Evolutionary conservation across 1,140 invertebrate genomes (phyloP).

Genomic region (Littorina saxatilis): DNA sequence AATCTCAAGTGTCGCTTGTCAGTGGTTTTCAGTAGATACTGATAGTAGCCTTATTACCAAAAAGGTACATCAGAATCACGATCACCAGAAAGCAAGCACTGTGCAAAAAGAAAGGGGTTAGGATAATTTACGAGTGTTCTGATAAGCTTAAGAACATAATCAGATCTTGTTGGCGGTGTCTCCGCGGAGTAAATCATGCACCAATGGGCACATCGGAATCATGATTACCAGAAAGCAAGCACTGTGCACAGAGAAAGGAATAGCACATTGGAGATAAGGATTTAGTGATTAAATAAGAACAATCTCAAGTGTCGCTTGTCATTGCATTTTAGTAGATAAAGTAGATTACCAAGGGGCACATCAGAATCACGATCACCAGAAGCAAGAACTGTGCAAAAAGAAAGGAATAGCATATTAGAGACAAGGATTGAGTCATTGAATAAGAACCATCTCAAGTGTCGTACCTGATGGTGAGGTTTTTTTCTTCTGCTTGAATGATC

Average conservation of each 20-base stretch:
- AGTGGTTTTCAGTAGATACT: constrained; percentile 59
- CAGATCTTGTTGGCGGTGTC: too few species aligned
- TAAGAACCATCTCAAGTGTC: too few species aligned
- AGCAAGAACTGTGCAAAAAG: too few species aligned
- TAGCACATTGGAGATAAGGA: too few species aligned
- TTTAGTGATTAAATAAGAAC: too few species aligned
- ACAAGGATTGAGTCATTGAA: too few species aligned
- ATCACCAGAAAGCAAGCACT: constrained; percentile 57
- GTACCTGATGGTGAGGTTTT: constrained; percentile 46
- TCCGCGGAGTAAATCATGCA: constrained; percentile 62
- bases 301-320: constrained; percentile 58
- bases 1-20: constrained; percentile 58
- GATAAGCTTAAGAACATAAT: too few species aligned
- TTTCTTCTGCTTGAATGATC: constrained; percentile 46
- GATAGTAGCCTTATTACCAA: too few species aligned
- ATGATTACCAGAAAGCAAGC: constrained; percentile 59
- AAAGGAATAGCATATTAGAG: too few species aligned
- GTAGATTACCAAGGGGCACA: constrained; percentile 64
- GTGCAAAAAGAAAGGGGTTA: too few species aligned
- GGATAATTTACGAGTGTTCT: too few species aligned
- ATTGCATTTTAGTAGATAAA: constrained; percentile 59
- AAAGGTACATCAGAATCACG: constrained; percentile 60
- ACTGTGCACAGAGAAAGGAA: too few species aligned
- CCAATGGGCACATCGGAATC: constrained; percentile 60
- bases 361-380: constrained; percentile 57